A percentile compares a stretch with the other conserved stretches of the same genome.
phyloP scores from a whole-genome alignment of 2,113 vertebrate species.

The Corydoras sp. region DNA sequence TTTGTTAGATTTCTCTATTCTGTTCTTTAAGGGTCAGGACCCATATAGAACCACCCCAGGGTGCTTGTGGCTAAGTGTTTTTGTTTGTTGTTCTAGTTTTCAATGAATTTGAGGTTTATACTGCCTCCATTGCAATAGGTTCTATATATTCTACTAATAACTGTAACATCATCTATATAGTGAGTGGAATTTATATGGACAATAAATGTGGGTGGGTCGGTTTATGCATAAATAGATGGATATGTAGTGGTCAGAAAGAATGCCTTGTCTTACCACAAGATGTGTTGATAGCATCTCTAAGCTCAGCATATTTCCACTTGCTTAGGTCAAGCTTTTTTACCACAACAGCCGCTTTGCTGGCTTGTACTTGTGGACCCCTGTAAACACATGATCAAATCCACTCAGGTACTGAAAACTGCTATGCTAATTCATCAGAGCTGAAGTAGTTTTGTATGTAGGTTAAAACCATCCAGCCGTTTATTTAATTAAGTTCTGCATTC shows the following conservation, averaged over 20 bases:
- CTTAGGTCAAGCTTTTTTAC: conserved; percentile 92
- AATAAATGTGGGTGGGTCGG: not conserved
- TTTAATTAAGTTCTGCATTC: no score
- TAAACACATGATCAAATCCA: conserved; percentile 6
- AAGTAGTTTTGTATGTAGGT: no score
- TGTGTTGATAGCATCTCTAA: conserved; percentile 96
- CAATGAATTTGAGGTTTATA: no score
- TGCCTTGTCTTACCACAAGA: conserved; percentile 81
- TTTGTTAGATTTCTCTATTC: not conserved
- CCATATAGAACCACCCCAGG: no score
- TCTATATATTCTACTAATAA: no score
- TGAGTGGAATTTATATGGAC: no score
- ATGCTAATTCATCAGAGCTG: no score
- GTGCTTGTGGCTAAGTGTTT: no score
- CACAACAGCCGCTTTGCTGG: conserved; percentile 86
- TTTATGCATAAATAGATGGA: not conserved
- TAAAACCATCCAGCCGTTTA: no score
- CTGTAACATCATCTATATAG: no score
- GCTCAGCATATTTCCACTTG: conserved; percentile 98
- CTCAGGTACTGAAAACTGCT: not conserved
- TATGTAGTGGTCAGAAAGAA: not conserved
- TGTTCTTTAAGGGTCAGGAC: not conserved
- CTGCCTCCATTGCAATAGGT: no score
- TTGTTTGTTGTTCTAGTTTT: no score
- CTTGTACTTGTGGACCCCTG: conserved; percentile 88